Evolutionary conservation across 1,140 invertebrate genomes (phyloP).

Genomic region (Neomicropteryx cornuta): DNA sequence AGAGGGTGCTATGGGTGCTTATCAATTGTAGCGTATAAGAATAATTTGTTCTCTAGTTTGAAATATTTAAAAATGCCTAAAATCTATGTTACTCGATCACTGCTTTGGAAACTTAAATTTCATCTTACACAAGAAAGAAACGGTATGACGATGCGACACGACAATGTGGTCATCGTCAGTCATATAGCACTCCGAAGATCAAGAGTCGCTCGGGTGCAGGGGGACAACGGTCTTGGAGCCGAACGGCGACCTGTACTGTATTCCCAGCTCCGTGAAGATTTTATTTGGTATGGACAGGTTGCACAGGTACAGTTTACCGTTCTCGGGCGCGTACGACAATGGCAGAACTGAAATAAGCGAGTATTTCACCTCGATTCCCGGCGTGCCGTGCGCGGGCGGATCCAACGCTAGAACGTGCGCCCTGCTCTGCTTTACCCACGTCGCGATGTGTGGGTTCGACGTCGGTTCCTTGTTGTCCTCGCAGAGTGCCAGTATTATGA

Average conservation of each 20-base stretch:
- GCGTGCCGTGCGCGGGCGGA: constrained; percentile 58
- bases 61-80: no score
- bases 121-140: no score
- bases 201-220: constrained; percentile 53
- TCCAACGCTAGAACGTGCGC: constrained; percentile 75
- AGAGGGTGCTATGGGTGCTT: no score
- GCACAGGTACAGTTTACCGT: constrained; percentile 77
- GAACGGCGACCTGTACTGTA: constrained; percentile 79
- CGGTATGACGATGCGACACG: no score
- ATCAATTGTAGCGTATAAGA: no score
- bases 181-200: background rate
- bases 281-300: constrained; percentile 72
- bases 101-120: no score
- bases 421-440: constrained; percentile 62
- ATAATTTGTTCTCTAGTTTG: no score
- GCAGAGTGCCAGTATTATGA: constrained; percentile 57
- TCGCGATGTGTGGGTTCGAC: no score
- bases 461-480: constrained; percentile 28
- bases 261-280: constrained; percentile 64
- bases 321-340: constrained; percentile 52
- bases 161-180: no score
- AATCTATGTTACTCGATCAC: no score
- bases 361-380: constrained; percentile 59
- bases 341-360: constrained; percentile 66
- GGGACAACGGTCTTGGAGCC: constrained; percentile 80